Conservation (phyloP, 2,888 invertebrate species). For the Drosophila engyochracea region DNA sequence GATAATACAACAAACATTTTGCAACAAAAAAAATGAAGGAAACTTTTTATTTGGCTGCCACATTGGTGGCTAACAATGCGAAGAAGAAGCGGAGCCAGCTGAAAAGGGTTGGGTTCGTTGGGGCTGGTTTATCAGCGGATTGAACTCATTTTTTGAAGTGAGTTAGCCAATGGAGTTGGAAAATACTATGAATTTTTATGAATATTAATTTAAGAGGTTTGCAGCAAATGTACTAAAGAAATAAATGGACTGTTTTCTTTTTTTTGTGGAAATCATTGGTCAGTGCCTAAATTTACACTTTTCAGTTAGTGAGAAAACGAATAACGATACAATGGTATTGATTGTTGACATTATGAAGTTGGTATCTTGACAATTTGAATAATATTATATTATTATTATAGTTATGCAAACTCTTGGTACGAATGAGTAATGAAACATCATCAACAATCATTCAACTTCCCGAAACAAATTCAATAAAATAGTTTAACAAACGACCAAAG, state of each 20-base stretch:
- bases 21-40: conserved; percentile 18
- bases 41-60: conserved; percentile 59
- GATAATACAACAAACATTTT: conserved; percentile 75
- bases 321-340: background rate
- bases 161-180: conserved; percentile 13
- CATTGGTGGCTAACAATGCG: conserved; percentile 49
- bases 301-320: background rate
- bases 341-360: background rate
- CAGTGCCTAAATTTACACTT: background rate
- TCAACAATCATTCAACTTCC: background rate
- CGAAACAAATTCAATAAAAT: background rate
- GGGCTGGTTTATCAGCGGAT: conserved; percentile 41
- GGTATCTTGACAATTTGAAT: background rate
- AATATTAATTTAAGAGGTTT: conserved; percentile 22
- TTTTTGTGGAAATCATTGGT: background rate
- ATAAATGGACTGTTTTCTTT: conserved; percentile 1
- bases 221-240: conserved; percentile 5
- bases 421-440: background rate
- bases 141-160: conserved; percentile 37
- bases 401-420: background rate
- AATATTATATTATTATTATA: background rate
- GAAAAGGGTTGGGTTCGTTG: conserved; percentile 30
- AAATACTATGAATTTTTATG: conserved; percentile 35
- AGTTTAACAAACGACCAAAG: background rate
- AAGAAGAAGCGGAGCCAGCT: conserved; percentile 6